Evolutionary conservation across 2,113 vertebrate genomes (phyloP).

Genomic region (Mola mola): DNA sequence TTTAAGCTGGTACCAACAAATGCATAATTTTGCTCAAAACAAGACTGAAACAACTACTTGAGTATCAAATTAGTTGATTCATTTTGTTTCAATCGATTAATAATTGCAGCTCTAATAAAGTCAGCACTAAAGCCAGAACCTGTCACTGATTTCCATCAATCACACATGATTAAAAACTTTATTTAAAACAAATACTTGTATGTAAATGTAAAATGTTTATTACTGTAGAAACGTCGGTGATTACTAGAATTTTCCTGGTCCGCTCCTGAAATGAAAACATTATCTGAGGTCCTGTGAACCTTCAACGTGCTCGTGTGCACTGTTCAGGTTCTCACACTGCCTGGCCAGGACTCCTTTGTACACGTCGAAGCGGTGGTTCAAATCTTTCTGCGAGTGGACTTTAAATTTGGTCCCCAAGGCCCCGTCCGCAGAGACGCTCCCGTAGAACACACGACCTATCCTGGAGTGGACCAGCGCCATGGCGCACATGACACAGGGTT

Average conservation of each 20-base stretch:
- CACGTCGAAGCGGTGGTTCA: conserved; percentile 90
- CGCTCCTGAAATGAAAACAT: too few species aligned
- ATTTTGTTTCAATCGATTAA: too few species aligned
- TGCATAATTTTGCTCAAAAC: too few species aligned
- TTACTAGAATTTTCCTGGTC: neutral
- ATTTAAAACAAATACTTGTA: conserved; percentile 16
- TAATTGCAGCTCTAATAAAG: too few species aligned
- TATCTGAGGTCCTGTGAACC: neutral
- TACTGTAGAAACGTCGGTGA: neutral
- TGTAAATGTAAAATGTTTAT: neutral
- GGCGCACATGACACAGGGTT: conserved; percentile 90
- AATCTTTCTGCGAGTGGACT: conserved; percentile 82
- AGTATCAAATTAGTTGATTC: too few species aligned
- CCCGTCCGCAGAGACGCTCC: conserved; percentile 74
- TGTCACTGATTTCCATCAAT: too few species aligned
- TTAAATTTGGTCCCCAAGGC: conserved; percentile 86
- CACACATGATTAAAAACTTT: conserved; percentile 11
- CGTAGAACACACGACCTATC: conserved; percentile 88
- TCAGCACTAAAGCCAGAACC: too few species aligned
- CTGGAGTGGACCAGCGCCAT: conserved; percentile 91
- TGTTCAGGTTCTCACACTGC: conserved; percentile 75
- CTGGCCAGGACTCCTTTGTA: conserved; percentile 82
- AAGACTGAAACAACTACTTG: too few species aligned
- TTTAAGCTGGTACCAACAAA: too few species aligned
- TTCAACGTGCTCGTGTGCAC: neutral